phyloP scores from a whole-genome alignment of 1,140 invertebrate genomes.

The Latrodectus geometricus region DNA sequence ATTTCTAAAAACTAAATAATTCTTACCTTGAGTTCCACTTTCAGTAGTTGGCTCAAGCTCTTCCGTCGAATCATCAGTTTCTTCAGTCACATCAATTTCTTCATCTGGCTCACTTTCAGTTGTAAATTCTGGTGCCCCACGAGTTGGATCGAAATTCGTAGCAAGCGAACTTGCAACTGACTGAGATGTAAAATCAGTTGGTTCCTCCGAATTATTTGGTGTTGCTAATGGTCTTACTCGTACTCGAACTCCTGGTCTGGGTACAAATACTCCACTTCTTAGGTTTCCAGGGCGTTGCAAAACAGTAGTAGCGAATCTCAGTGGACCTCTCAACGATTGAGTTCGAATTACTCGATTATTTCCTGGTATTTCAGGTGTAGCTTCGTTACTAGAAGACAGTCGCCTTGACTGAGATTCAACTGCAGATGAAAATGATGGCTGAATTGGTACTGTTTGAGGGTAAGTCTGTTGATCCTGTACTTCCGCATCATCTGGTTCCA shows the following conservation, averaged over 20 bases:
- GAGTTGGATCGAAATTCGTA: slow-evolving; percentile 19
- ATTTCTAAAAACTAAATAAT: background rate
- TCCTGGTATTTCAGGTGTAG: slow-evolving; percentile 52
- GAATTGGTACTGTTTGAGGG: slow-evolving; percentile 49
- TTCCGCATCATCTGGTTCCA: slow-evolving; percentile 51
- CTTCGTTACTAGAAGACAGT: slow-evolving; percentile 4
- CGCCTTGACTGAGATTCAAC: background rate
- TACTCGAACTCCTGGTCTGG: slow-evolving; percentile 52
- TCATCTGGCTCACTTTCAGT: background rate
- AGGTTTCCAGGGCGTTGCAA: slow-evolving; percentile 29
- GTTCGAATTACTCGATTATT: slow-evolving; percentile 24
- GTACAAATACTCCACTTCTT: slow-evolving; percentile 46
- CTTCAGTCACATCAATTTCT: slow-evolving; percentile 11
- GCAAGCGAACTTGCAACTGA: slow-evolving; percentile 1
- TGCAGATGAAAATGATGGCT: slow-evolving; percentile 54
- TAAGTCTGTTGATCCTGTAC: slow-evolving; percentile 58
- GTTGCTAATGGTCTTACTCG: slow-evolving; percentile 33
- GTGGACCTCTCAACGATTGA: slow-evolving; percentile 36
- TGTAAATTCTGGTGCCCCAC: background rate
- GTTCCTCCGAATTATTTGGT: background rate
- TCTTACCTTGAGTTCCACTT: slow-evolving; percentile 31
- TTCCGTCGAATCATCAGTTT: slow-evolving; percentile 14
- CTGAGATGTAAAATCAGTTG: slow-evolving; percentile 1
- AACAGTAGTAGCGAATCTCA: slow-evolving; percentile 46
- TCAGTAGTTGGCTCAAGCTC: slow-evolving; percentile 10